Evolutionary conservation across 1,140 invertebrate genomes (phyloP).

Genomic region (Xylocopa sonorina): DNA sequence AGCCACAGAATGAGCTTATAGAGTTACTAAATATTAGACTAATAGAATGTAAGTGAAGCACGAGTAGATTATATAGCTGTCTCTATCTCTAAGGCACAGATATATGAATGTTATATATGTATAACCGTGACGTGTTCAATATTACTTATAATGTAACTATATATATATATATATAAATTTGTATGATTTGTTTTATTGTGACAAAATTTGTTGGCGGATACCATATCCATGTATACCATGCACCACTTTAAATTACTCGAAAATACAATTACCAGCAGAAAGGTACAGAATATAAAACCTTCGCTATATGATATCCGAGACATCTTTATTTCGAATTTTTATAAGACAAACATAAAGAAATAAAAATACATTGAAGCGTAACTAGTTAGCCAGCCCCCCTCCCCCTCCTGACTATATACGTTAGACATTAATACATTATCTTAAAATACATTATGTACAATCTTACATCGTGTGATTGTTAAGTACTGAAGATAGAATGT

Average conservation of each 20-base stretch:
- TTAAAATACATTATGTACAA: conserved; percentile 66
- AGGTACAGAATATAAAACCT: conserved; percentile 70
- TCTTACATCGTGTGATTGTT: conserved; percentile 50
- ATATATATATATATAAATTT: conserved; percentile 19
- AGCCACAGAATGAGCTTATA: background rate
- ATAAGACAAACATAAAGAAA: conserved; percentile 76
- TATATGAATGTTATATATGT: conserved; percentile 42
- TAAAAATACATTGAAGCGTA: conserved; percentile 75
- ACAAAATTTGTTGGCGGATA: conserved; percentile 12
- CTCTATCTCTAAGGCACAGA: conserved; percentile 62
- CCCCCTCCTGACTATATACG: conserved; percentile 43
- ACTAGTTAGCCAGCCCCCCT: conserved; percentile 60
- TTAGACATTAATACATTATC: conserved; percentile 56
- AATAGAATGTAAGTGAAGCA: conserved; percentile 20
- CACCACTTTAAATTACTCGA: conserved; percentile 11
- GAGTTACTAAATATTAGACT: background rate
- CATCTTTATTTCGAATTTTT: conserved; percentile 74
- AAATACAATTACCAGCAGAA: conserved; percentile 31
- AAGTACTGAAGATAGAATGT: conserved; percentile 36
- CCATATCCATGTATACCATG: conserved; percentile 41
- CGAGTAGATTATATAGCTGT: conserved; percentile 33
- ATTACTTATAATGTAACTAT: conserved; percentile 43
- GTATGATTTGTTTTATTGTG: background rate
- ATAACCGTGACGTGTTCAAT: conserved; percentile 49
- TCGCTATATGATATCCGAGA: conserved; percentile 65